These are phyloP conservation scores for Sarcophaga rosellei DNA, from an alignment of 2,888 invertebrate genomes.

Conservation along the genomic window DNA sequence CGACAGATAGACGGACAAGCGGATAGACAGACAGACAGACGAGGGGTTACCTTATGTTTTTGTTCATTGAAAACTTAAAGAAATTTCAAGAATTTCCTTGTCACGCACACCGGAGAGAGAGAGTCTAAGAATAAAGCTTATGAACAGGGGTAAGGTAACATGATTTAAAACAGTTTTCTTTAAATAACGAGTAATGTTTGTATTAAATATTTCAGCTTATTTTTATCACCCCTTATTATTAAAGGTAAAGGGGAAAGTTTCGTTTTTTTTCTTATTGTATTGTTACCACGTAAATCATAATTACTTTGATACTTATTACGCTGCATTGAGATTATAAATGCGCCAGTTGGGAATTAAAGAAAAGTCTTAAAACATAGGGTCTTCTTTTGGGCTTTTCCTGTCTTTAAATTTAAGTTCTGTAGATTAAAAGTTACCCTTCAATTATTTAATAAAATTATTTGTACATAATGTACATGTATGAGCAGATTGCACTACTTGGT, in stretches of 20 bases:
- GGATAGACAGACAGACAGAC: too few relatives aligned
- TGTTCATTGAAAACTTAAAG: neutral
- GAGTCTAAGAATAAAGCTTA: neutral
- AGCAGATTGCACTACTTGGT: too few relatives aligned
- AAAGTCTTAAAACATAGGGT: too few relatives aligned
- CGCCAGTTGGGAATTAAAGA: neutral
- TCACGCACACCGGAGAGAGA: conserved; percentile 14
- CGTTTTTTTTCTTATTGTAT: neutral
- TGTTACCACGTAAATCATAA: neutral
- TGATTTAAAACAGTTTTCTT: neutral
- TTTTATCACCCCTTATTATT: too few relatives aligned
- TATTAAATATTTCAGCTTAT: neutral
- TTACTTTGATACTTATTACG: neutral
- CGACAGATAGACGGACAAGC: too few relatives aligned
- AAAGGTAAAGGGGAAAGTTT: too few relatives aligned
- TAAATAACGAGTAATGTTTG: neutral
- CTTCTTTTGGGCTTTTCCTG: too few relatives aligned
- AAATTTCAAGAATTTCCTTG: conserved; percentile 8
- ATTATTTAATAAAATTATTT: too few relatives aligned
- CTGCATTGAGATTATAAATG: neutral
- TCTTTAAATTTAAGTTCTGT: too few relatives aligned
- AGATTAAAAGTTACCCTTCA: too few relatives aligned
- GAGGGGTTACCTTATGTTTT: conserved; percentile 20
- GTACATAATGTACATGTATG: too few relatives aligned
- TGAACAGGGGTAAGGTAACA: too few relatives aligned